Base-by-base conservation (phyloP, 2,797 vertebrate genomes). In the Falco biarmicus region DNA sequence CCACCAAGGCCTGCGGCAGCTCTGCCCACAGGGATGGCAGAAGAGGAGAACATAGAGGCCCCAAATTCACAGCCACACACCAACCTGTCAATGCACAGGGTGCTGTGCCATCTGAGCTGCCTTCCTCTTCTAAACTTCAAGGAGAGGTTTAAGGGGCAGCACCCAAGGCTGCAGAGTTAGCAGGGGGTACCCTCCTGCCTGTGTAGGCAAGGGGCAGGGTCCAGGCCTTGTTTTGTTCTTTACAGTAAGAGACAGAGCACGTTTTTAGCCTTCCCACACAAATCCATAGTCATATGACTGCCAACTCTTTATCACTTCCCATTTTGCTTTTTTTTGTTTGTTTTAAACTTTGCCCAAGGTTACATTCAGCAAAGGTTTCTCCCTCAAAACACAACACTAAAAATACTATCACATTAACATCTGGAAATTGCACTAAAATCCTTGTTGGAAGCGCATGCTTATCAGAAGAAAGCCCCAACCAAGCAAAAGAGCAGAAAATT, bases 51-150 rank as follows among this genome's bases (percentile, higher is more conserved):
- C 41, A 45, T 17, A 48, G 18, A 64, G 3, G 21, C 9, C 18
- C 18, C 0, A 0, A 65, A 54, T 15, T 41, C 53, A n/a, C n/a
- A 71, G 34, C 39, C 41, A 50, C 15, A 21, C 18, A 32, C 18
- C 57, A 73, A 26, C 6, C 5, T 9, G 6, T 19, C 70, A 17
- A 22, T 1, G 17, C 1, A 1, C 0, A 0, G 24, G 7, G 24
- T 2, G 4, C 39, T 79, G 4, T 73, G 68, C 39, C 56, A 31
- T 0, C 6, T 10, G 37, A 87, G 21, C 34, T 48, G 28, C 65
- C n/a, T 21, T 41, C 25, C 29, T 51, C 50, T 84, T 34, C 63
- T 53, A 9, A 37, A 17, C 31, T 16, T 26, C 57, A 26, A 19
- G 80, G 18, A 47, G 34, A 86, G 17, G 20, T 50, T 12, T 32